Conservation (phyloP, 2,888 invertebrate species). For the Cordilura impudica region DNA sequence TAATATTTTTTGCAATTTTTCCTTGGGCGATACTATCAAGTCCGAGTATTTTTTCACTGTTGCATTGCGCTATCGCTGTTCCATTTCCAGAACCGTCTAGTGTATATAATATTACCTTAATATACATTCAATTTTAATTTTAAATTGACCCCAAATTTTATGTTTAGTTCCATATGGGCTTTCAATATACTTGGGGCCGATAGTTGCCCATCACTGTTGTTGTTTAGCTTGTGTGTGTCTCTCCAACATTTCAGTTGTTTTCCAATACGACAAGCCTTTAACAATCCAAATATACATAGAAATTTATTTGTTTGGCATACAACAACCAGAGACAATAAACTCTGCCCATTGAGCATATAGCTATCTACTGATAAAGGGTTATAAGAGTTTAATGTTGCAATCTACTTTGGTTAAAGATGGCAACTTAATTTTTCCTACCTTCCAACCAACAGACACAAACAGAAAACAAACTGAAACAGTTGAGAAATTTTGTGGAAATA, state of each 20-base stretch:
- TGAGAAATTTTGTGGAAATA: neutral
- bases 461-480: neutral
- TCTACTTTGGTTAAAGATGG: conserved; percentile 7
- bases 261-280: conserved; percentile 22
- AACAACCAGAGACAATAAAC: conserved; percentile 38
- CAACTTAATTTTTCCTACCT: conserved; percentile 22
- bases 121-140: no score
- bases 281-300: conserved; percentile 28
- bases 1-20: no score
- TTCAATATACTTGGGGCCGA: neutral
- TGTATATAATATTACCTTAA: no score
- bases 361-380: neutral
- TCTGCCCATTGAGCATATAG: neutral
- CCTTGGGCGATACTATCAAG: no score
- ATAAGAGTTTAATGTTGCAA: conserved; percentile 28
- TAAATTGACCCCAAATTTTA: no score
- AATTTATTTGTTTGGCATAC: conserved; percentile 34
- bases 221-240: neutral
- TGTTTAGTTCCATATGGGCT: no score
- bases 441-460: neutral
- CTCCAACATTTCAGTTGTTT: conserved; percentile 13
- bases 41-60: no score
- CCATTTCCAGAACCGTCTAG: no score
- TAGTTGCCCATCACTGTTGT: neutral
- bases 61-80: no score